A percentile compares a stretch with the other conserved stretches of the same genome.
Evolutionary conservation across 2,888 invertebrate species (phyloP).

Genomic region (Campoletis raptor): DNA sequence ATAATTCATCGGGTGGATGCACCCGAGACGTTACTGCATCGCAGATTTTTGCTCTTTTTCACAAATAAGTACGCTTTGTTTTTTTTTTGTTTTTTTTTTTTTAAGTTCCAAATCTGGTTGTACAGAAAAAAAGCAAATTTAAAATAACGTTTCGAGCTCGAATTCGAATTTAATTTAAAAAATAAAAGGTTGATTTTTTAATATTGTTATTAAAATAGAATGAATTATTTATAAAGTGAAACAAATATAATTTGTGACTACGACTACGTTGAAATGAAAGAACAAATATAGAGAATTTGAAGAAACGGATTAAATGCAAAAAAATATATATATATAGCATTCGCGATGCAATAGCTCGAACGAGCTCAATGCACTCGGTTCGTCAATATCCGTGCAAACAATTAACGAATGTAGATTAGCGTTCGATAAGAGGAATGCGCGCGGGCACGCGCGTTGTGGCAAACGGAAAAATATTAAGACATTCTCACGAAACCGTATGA

Average conservation of each 20-base stretch:
- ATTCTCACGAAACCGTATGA: conserved; percentile 18
- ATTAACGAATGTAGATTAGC: conserved; percentile 69
- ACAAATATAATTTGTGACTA: neutral
- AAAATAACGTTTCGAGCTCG: too few species aligned
- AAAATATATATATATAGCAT: neutral
- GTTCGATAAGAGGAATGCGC: conserved; percentile 55
- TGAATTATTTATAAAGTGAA: neutral
- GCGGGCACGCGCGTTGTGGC: conserved; percentile 7
- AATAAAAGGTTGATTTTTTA: neutral
- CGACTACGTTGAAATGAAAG: neutral
- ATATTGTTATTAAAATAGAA: neutral
- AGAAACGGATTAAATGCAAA: neutral
- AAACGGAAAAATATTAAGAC: conserved; percentile 46
- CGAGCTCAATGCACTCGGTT: conserved; percentile 64
- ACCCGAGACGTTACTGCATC: conserved; percentile 23
- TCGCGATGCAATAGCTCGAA: conserved; percentile 14
- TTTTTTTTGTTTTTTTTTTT: neutral
- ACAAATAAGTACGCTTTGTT: neutral
- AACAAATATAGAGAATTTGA: neutral
- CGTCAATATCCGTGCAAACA: conserved; percentile 64
- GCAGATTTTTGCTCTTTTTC: conserved; percentile 9
- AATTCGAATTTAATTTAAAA: too few species aligned
- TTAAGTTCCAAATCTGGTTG: neutral
- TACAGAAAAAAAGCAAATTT: neutral
- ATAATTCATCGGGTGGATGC: conserved; percentile 48